A percentile compares a stretch with the other conserved stretches of the same genome.
Conservation (phyloP, 2,888 invertebrate genomes). For the Clostera curtula region DNA sequence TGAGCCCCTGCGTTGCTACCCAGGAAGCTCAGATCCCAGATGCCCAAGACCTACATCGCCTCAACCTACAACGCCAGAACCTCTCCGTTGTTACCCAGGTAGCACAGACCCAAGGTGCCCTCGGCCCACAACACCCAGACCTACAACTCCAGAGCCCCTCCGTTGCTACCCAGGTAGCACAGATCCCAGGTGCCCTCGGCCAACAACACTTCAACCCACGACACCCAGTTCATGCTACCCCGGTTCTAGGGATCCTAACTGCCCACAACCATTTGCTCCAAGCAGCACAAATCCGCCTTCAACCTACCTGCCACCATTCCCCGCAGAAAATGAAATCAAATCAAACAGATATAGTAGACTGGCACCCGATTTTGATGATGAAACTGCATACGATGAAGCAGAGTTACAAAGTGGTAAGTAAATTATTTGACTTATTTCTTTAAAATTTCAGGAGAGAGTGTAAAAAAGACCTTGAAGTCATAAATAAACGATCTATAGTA, state of each 20-base stretch:
- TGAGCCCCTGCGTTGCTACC: constrained; percentile 14
- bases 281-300: constrained; percentile 59
- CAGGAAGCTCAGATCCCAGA: constrained; percentile 20
- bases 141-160: constrained; percentile 31
- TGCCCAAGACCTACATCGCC: constrained; percentile 30
- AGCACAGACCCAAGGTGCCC: constrained; percentile 41
- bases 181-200: constrained; percentile 41
- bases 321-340: constrained; percentile 53
- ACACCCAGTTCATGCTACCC: constrained; percentile 60
- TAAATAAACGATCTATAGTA: too few species aligned
- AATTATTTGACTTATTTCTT: neutral
- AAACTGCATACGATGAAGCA: constrained; percentile 42
- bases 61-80: constrained; percentile 30
- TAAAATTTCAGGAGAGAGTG: too few species aligned
- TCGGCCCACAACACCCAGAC: constrained; percentile 29
- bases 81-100: constrained; percentile 28
- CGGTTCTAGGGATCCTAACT: constrained; percentile 54
- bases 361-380: constrained; percentile 28
- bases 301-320: constrained; percentile 65
- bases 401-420: constrained; percentile 46
- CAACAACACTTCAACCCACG: constrained; percentile 17
- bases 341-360: constrained; percentile 38
- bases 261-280: constrained; percentile 57
- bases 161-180: constrained; percentile 35
- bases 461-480: too few species aligned